Conservation (phyloP, 2,113 vertebrate species). For the Grus americana region DNA sequence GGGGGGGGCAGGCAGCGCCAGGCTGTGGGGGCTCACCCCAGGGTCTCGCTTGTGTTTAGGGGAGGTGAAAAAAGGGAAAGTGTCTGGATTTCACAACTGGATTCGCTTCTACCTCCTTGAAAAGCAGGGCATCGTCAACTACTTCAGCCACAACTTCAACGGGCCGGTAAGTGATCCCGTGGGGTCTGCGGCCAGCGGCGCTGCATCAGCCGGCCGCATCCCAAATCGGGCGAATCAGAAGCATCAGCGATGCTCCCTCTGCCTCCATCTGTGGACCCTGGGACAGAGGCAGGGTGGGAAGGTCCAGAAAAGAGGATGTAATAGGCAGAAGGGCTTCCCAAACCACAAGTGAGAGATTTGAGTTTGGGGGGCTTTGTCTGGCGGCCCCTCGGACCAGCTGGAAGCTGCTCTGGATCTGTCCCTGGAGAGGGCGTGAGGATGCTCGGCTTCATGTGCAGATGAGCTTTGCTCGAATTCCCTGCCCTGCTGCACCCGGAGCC, state of each 20-base stretch:
- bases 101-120: slow-evolving; percentile 92
- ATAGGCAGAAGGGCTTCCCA: neutral
- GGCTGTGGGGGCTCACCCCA: neutral
- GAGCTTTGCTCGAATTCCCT: neutral
- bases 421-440: rapidly evolving
- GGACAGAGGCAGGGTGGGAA: neutral
- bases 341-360: rapidly evolving
- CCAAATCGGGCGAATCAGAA: rapidly evolving
- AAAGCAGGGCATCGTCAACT: slow-evolving; percentile 83
- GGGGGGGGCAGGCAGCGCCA: rapidly evolving
- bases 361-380: neutral
- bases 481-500: neutral
- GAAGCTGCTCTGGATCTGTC: neutral
- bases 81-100: slow-evolving; percentile 98
- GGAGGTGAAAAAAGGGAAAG: slow-evolving; percentile 89
- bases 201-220: neutral
- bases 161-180: slow-evolving; percentile 80
- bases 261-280: rapidly evolving
- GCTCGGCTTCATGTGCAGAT: rapidly evolving
- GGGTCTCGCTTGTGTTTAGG: slow-evolving; percentile 60
- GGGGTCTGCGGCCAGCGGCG: rapidly evolving
- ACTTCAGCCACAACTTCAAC: slow-evolving; percentile 90
- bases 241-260: neutral
- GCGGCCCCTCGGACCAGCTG: neutral
- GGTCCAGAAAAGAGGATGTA: rapidly evolving